A percentile compares a stretch with the other conserved stretches of the same genome.
These are phyloP conservation scores for Coenonympha glycerion DNA, from an alignment of 2,888 invertebrate species.

Conservation along the genomic window DNA sequence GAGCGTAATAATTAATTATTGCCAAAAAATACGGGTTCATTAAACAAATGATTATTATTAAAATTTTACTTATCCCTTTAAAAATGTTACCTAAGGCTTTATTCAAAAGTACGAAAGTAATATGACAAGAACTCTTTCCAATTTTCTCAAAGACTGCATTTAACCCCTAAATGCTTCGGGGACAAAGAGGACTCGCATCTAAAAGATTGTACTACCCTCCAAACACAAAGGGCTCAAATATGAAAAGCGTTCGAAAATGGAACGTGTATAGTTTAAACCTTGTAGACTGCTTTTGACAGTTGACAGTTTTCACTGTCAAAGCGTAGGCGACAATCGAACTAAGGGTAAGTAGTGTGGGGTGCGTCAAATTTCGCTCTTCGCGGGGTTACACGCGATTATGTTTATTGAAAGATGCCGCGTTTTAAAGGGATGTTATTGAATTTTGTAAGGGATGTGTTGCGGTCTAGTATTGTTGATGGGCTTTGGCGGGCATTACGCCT, in stretches of 20 bases:
- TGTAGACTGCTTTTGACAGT: slow-evolving; percentile 74
- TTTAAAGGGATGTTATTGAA: slow-evolving; percentile 44
- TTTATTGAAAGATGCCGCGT: slow-evolving; percentile 61
- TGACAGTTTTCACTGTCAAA: slow-evolving; percentile 73
- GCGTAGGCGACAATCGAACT: slow-evolving; percentile 53
- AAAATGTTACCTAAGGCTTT: neutral
- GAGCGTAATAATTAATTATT: too few species aligned
- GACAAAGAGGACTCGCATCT: slow-evolving; percentile 15
- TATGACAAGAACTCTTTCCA: neutral
- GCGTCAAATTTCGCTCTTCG: slow-evolving; percentile 53
- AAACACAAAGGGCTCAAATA: slow-evolving; percentile 50
- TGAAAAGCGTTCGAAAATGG: slow-evolving; percentile 58
- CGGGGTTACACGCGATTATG: slow-evolving; percentile 65
- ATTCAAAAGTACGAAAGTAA: neutral
- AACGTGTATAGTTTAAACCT: slow-evolving; percentile 69
- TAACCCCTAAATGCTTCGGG: slow-evolving; percentile 5
- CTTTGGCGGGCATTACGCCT: slow-evolving; percentile 20
- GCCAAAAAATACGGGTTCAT: too few species aligned
- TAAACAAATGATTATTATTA: too few species aligned
- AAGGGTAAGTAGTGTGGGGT: slow-evolving; percentile 62
- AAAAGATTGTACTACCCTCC: slow-evolving; percentile 43
- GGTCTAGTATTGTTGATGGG: slow-evolving; percentile 28
- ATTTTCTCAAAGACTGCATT: slow-evolving; percentile 11
- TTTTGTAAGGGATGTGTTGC: slow-evolving; percentile 52
- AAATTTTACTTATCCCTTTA: too few species aligned